These are phyloP conservation scores for Metellina segmentata DNA, from an alignment of 2,888 invertebrate species.

Conservation along the genomic window DNA sequence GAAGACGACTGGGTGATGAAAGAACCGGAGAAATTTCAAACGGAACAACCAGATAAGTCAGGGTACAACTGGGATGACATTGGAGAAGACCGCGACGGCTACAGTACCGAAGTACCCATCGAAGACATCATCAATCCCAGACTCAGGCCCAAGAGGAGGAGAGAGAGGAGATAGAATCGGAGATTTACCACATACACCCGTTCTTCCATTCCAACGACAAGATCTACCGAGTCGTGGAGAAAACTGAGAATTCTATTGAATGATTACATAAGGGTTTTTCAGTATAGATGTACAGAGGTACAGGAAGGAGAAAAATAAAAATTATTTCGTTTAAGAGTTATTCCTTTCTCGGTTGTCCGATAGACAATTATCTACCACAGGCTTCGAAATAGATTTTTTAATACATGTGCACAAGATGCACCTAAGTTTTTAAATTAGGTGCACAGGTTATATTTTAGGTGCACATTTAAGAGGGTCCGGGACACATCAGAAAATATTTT, in stretches of 20 bases:
- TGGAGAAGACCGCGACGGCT: conserved; percentile 37
- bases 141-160: conserved; percentile 27
- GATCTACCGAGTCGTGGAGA: conserved; percentile 19
- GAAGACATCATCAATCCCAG: conserved; percentile 63
- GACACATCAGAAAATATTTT: too few species aligned
- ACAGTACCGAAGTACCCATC: neutral
- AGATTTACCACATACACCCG: conserved; percentile 53
- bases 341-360: too few species aligned
- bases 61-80: conserved; percentile 58
- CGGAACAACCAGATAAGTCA: neutral
- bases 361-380: too few species aligned
- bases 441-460: too few species aligned
- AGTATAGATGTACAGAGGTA: too few species aligned
- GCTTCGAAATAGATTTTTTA: too few species aligned
- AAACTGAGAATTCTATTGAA: neutral
- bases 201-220: conserved; percentile 38
- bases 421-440: too few species aligned
- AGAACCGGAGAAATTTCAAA: neutral
- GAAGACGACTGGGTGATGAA: neutral
- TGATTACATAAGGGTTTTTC: too few species aligned
- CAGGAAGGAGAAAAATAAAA: too few species aligned
- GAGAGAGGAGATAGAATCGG: conserved; percentile 56
- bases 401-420: too few species aligned
- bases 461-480: too few species aligned
- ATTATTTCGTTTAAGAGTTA: too few species aligned